These are phyloP conservation scores for Coracias cyanogaster DNA, from an alignment of 2,797 vertebrate species.

Conservation along the genomic window DNA sequence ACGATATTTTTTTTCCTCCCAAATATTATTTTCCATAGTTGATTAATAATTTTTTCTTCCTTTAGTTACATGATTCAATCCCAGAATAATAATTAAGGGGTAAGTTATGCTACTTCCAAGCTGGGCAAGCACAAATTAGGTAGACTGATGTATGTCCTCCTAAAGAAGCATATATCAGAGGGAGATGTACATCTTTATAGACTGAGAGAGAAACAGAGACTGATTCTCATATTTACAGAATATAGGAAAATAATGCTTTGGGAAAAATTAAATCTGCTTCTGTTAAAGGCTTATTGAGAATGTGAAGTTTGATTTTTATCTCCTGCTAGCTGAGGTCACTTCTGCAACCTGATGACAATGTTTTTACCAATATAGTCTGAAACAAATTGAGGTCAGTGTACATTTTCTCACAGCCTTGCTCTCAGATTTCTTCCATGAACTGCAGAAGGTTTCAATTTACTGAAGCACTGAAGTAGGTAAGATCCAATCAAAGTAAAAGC, in stretches of 20 bases:
- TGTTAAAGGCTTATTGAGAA: not conserved
- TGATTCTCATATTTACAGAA: not conserved
- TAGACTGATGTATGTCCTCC: not conserved
- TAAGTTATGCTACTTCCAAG: not conserved
- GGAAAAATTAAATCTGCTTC: not conserved
- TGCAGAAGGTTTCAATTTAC: conserved; percentile 83
- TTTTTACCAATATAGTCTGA: conserved; percentile 75
- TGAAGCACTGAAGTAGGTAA: conserved; percentile 79
- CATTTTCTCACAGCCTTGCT: conserved; percentile 77
- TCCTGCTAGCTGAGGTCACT: conserved; percentile 59
- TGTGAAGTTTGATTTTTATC: conserved; percentile 54
- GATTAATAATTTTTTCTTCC: not conserved
- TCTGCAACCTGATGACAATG: conserved; percentile 63
- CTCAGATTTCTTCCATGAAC: conserved; percentile 78
- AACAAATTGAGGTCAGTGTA: conserved; percentile 81
- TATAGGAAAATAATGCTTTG: not conserved
- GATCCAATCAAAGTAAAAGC: conserved; percentile 82
- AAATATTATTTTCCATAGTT: not conserved
- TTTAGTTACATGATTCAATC: not conserved
- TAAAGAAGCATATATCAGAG: not conserved
- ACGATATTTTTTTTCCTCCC: not conserved
- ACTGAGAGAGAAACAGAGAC: not conserved
- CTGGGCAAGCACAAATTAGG: not conserved
- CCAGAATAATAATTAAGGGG: not conserved
- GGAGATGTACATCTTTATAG: not conserved